phyloP scores from a whole-genome alignment of 1,140 invertebrate genomes.

The Drosophila ficusphila region DNA sequence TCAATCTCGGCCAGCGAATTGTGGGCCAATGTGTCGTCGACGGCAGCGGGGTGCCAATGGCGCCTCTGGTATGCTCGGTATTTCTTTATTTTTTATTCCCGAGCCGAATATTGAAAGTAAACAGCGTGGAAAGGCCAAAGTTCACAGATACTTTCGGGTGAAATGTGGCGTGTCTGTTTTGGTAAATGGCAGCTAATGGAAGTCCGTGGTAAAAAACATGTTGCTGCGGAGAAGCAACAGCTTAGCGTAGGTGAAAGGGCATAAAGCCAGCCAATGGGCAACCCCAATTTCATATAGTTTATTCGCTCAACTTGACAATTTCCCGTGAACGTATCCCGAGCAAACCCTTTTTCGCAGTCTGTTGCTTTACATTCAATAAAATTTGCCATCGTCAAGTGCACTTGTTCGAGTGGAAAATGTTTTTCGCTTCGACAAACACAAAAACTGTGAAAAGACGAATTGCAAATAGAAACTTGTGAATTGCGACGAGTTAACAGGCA shows the following conservation, averaged over 20 bases:
- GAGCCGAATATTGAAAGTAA: conserved; percentile 29
- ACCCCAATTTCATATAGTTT: conserved; percentile 23
- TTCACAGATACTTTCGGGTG: conserved; percentile 20
- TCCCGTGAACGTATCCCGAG: not conserved
- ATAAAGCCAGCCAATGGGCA: not conserved
- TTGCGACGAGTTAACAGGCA: conserved; percentile 24
- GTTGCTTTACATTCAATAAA: conserved; percentile 46
- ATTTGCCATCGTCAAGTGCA: conserved; percentile 34
- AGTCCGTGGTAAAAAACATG: conserved; percentile 4
- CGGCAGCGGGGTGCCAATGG: conserved; percentile 6
- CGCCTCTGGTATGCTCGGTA: conserved; percentile 11
- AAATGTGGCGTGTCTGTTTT: conserved; percentile 28
- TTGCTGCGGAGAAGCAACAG: conserved; percentile 25
- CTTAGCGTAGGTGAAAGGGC: conserved; percentile 30
- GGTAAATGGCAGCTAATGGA: conserved; percentile 27
- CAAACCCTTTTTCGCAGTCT: conserved; percentile 19
- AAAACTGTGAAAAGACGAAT: conserved; percentile 46
- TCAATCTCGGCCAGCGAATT: conserved; percentile 52
- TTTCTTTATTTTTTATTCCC: conserved; percentile 29
- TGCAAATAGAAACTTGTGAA: conserved; percentile 35
- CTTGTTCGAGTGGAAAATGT: conserved; percentile 46
- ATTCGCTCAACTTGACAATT: conserved; percentile 14
- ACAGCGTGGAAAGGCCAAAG: conserved; percentile 48
- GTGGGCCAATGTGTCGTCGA: conserved; percentile 71
- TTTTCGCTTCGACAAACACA: conserved; percentile 23